Conservation (phyloP, 2,888 invertebrate species). For the Metalampra italica region DNA sequence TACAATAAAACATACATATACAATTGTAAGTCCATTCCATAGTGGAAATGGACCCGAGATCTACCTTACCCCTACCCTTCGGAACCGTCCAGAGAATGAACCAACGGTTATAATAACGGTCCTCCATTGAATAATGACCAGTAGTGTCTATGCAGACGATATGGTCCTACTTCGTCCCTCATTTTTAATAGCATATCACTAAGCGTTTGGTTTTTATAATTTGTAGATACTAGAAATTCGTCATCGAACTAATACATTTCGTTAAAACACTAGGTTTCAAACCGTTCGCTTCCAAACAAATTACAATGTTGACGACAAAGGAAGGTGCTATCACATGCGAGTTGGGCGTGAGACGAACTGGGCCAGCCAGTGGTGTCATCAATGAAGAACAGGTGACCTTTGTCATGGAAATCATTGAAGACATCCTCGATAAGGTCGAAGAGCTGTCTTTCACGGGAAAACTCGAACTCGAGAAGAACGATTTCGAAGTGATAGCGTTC, state of each 20-base stretch:
- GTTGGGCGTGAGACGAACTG: constrained; percentile 11
- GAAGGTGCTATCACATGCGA: constrained; percentile 46
- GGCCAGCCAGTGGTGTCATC: constrained; percentile 6
- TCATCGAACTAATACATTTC: too few relatives aligned
- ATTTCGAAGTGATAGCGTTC: constrained; percentile 52
- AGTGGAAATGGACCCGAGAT: too few relatives aligned
- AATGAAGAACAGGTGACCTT: constrained; percentile 24
- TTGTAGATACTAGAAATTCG: neutral
- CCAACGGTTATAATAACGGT: too few relatives aligned
- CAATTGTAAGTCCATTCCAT: too few relatives aligned
- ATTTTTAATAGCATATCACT: too few relatives aligned
- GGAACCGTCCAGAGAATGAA: too few relatives aligned
- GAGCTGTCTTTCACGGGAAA: constrained; percentile 24
- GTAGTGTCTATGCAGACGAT: too few relatives aligned
- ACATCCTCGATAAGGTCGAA: constrained; percentile 48
- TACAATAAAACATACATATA: too few relatives aligned
- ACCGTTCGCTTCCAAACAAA: constrained; percentile 62
- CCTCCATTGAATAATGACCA: too few relatives aligned
- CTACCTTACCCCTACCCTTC: too few relatives aligned
- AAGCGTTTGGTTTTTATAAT: too few relatives aligned
- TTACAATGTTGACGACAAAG: constrained; percentile 49
- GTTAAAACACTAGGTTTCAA: constrained; percentile 56
- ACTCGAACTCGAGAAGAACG: constrained; percentile 28
- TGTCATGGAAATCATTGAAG: constrained; percentile 41
- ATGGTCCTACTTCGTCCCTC: too few relatives aligned